Evolutionary conservation across 2,797 vertebrate genomes (phyloP).

Genomic region (Fratercula arctica): DNA sequence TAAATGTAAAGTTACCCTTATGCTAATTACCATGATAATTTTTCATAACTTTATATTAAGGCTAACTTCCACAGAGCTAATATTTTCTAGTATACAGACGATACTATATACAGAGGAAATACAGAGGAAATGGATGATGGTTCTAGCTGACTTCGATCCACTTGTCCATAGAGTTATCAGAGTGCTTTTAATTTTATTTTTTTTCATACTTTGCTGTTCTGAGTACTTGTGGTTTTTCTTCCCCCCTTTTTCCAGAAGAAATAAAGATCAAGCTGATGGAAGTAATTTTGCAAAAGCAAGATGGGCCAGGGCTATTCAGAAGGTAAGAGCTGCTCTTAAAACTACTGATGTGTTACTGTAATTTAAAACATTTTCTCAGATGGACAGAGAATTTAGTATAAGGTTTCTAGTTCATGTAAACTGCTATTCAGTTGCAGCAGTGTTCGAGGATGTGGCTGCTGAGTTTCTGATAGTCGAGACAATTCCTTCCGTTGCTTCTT

Average conservation of each 20-base stretch:
- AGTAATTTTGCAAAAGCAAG: constrained; percentile 60
- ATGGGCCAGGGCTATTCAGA: constrained; percentile 70
- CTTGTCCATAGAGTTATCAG: neutral
- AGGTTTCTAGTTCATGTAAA: neutral
- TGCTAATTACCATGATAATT: neutral
- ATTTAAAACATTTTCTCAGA: neutral
- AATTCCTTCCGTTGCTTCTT: neutral
- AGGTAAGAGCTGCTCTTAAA: constrained; percentile 57
- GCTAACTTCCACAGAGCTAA: neutral
- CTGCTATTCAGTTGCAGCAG: neutral
- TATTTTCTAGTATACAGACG: neutral
- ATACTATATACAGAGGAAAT: neutral
- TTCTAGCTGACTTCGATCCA: neutral
- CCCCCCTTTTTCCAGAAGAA: neutral
- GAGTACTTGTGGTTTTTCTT: neutral
- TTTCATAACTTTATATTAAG: neutral
- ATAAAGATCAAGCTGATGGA: constrained; percentile 2
- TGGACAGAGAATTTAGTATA: neutral
- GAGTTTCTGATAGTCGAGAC: neutral
- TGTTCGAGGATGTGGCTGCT: neutral
- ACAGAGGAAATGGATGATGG: neutral
- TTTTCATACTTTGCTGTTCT: neutral
- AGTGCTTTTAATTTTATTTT: neutral
- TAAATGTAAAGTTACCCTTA: neutral
- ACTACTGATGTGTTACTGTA: neutral